A percentile compares a stretch with the other conserved stretches of the same genome.
Conservation (phyloP, 1,140 invertebrate species). For the Trachymyrmex cornetzi region DNA sequence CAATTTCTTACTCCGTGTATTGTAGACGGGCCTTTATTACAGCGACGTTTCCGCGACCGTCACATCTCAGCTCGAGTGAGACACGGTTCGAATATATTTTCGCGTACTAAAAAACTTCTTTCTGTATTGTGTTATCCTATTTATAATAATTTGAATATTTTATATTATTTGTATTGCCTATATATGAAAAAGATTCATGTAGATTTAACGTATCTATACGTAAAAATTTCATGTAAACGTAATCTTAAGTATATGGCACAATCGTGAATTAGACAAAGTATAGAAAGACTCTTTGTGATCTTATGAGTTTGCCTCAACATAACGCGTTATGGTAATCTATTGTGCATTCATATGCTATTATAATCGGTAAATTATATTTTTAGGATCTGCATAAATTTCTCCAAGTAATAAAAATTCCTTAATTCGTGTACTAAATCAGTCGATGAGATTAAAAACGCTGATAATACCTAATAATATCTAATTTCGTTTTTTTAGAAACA, state of each 20-base stretch:
- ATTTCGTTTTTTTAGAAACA: neutral
- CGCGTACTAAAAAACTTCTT: neutral
- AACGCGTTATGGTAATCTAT: neutral
- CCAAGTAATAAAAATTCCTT: neutral
- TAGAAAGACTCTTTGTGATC: neutral
- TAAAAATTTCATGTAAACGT: neutral
- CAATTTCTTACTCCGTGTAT: too few relatives aligned
- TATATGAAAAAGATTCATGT: neutral
- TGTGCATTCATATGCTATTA: neutral
- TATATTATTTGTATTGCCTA: neutral
- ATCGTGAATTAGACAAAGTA: neutral
- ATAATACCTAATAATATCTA: too few relatives aligned
- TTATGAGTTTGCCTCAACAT: neutral
- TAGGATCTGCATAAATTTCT: neutral
- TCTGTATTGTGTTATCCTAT: too few relatives aligned
- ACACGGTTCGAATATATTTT: neutral
- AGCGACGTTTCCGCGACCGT: neutral
- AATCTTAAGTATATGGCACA: too few relatives aligned
- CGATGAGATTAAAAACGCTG: neutral
- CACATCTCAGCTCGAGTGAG: neutral
- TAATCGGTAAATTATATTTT: neutral
- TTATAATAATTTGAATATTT: neutral
- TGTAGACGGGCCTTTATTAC: too few relatives aligned
- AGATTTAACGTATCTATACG: too few relatives aligned
- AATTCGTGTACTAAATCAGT: neutral